These are phyloP conservation scores for Dendroctonus valens DNA, from an alignment of 1,140 invertebrate species.

Conservation along the genomic window DNA sequence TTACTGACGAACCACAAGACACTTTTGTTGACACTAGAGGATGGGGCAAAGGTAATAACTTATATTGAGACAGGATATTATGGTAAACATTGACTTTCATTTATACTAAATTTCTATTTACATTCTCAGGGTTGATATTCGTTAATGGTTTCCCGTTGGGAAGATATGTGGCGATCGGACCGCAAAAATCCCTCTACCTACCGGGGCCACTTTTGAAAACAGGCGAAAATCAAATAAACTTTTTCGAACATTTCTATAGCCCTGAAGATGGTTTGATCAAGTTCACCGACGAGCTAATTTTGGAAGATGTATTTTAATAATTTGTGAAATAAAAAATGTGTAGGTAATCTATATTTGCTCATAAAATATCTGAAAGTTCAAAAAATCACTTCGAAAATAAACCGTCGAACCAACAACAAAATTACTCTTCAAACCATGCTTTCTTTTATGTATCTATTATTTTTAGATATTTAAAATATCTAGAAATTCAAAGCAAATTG, in stretches of 20 bases:
- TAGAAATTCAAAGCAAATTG: no score
- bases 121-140: constrained; percentile 56
- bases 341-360: no score
- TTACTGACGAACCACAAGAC: constrained; percentile 32
- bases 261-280: constrained; percentile 14
- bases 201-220: constrained; percentile 57
- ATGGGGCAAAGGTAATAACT: constrained; percentile 54
- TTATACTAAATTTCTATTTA: neutral
- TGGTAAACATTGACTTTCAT: neutral
- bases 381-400: no score
- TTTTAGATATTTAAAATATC: no score
- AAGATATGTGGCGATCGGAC: constrained; percentile 58
- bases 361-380: no score
- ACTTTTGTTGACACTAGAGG: constrained; percentile 50
- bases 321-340: neutral
- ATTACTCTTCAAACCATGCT: no score
- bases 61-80: neutral
- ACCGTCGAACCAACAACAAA: no score
- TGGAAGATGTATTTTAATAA: constrained; percentile 4
- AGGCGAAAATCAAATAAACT: constrained; percentile 53
- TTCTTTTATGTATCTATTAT: no score
- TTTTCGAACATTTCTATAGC: constrained; percentile 45
- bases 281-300: constrained; percentile 12
- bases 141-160: constrained; percentile 66
- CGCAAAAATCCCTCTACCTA: constrained; percentile 59